A percentile compares a stretch with the other conserved stretches of the same genome.
Evolutionary conservation across 2,113 vertebrate genomes (phyloP).

Genomic region (Odontesthes bonariensis): DNA sequence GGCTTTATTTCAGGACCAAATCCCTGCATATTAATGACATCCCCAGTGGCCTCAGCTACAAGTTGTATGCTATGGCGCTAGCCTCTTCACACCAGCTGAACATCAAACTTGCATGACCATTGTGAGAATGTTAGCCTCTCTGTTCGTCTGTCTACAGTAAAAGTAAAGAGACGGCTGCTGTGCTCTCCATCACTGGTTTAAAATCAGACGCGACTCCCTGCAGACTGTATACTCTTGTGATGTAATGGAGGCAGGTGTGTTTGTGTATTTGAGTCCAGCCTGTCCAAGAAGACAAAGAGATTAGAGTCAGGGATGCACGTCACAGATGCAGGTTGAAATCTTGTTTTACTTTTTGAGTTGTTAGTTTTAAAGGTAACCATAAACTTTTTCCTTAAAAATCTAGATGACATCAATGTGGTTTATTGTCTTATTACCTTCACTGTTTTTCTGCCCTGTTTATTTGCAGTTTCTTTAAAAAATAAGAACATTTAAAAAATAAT

Average conservation of each 20-base stretch:
- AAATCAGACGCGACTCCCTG: constrained; percentile 30
- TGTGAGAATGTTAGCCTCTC: background rate
- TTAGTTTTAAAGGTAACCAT: constrained; percentile 60
- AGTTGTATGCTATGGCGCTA: background rate
- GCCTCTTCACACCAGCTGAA: background rate
- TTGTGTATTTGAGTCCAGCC: background rate
- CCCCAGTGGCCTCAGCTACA: background rate
- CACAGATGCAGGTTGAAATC: constrained; percentile 32
- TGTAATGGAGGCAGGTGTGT: background rate
- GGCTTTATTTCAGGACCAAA: background rate
- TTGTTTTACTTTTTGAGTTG: constrained; percentile 31
- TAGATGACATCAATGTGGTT: background rate
- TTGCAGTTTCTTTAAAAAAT: too few species aligned
- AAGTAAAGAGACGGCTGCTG: constrained; percentile 7
- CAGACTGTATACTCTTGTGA: background rate
- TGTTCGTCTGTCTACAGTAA: constrained; percentile 10
- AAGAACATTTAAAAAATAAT: too few species aligned
- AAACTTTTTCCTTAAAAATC: constrained; percentile 22
- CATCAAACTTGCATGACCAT: background rate
- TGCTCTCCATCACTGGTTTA: constrained; percentile 49
- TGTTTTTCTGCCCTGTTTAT: too few species aligned
- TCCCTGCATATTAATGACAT: background rate
- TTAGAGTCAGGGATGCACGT: constrained; percentile 21
- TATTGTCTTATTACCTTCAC: background rate
- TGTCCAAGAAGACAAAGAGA: constrained; percentile 8